Base-by-base conservation (phyloP, 2,797 vertebrate species). In the Schizopygopsis malacanthus region DNA sequence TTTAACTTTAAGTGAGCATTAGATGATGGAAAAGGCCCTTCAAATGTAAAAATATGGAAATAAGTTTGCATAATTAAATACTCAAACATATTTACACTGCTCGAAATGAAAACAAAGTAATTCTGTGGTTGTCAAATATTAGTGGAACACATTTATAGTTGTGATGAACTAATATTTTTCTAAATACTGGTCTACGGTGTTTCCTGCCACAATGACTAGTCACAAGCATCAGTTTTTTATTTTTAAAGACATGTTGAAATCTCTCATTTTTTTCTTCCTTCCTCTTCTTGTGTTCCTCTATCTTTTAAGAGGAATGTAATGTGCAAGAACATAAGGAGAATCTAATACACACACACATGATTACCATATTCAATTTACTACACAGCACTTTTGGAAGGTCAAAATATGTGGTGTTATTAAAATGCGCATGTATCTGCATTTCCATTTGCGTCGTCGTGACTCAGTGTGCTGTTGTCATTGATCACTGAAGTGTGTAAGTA, bases 361-460 rank as follows among this genome's bases (percentile, higher is more conserved):
- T 89, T 84, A 65, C 70, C 79, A 90, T 81, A 81, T 85, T 86
- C 45, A 85, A 70, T 73, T 47, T 76, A 54, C 15, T 52, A 50
- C 79, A 79, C 41, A 28, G 73, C 65, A 87, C 70, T 79, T 70
- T 80, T 41, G 43, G 73, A 84, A 85, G 86, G 28, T 69, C 50
- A 63, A 50, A 65, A 72, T 82, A 85, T 45, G 11, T 70, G 52
- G 85, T 41, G 78, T 84, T 79, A 91, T 90, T 84, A 84, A 87
- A 82, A 92, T 91, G 89, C 77, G 79, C 90, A 93, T 92, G 87
- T 79, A 91, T 92, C 33, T 89, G 89, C 90, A 91, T 89, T 50
- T 39, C 84, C 20, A 88, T 56, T 37, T 59, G 69, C 70, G 54
- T 47, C 59, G 9, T 54, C 63, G 18, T 56, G 79, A 84, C 77